phyloP scores from a whole-genome alignment of 2,797 vertebrate species.

The Centropyge bicolor region DNA sequence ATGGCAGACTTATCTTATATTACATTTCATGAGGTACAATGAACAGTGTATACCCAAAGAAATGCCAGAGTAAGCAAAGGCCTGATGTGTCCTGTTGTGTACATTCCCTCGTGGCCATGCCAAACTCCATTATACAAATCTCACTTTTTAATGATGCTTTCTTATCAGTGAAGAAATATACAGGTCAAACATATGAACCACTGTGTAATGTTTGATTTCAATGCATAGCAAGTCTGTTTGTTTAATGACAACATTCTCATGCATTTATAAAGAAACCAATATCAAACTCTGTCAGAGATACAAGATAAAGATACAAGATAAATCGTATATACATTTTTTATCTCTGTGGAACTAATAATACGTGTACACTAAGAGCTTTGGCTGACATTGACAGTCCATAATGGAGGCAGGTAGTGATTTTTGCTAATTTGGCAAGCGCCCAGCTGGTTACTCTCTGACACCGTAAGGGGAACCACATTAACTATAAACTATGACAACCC shows the following conservation, averaged over 20 bases:
- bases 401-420: slow-evolving; percentile 9
- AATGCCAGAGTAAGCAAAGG: background rate
- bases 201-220: background rate
- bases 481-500: background rate
- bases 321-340: background rate
- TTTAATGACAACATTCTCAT: background rate
- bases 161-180: background rate
- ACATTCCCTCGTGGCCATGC: background rate
- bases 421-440: slow-evolving; percentile 13
- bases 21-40: too few species aligned
- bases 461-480: background rate
- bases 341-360: slow-evolving; percentile 1
- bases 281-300: background rate
- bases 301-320: background rate
- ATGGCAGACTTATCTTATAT: slow-evolving; percentile 22
- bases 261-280: background rate
- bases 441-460: slow-evolving; percentile 8
- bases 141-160: background rate
- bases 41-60: too few species aligned
- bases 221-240: background rate
- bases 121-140: background rate
- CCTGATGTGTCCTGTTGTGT: background rate
- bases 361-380: background rate
- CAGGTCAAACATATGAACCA: background rate
- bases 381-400: slow-evolving; percentile 6